Evolutionary conservation across 2,888 invertebrate species (phyloP).

Genomic region (Eutolmus rufibarbis): DNA sequence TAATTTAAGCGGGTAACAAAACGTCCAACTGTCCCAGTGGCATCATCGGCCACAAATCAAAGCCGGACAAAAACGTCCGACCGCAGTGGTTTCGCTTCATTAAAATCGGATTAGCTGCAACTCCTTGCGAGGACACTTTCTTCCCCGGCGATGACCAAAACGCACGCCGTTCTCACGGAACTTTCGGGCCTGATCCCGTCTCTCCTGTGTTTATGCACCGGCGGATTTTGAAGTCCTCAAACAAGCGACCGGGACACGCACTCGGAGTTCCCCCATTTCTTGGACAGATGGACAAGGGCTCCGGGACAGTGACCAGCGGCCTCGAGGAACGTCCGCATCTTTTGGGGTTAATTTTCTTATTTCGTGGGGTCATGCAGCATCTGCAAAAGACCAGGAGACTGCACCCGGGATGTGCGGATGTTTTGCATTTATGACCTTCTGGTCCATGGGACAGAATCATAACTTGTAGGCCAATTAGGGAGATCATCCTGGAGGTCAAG

Average conservation of each 20-base stretch:
- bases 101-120: conserved; percentile 60
- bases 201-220: neutral
- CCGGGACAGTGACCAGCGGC: neutral
- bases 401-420: neutral
- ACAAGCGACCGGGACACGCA: neutral
- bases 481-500: neutral
- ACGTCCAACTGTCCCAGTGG: neutral
- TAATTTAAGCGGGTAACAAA: neutral
- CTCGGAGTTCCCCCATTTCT: neutral
- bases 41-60: conserved; percentile 33
- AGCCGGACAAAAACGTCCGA: conserved; percentile 50
- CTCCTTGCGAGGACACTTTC: neutral
- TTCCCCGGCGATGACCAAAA: neutral
- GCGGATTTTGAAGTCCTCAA: neutral
- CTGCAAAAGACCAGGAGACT: neutral
- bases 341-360: conserved; percentile 21
- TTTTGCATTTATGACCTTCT: conserved; percentile 9
- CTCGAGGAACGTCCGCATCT: neutral
- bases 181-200: neutral
- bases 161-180: conserved; percentile 2
- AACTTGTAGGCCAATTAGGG: conserved; percentile 14
- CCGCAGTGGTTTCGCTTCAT: conserved; percentile 62
- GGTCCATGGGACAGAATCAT: neutral
- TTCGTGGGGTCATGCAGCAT: conserved; percentile 24
- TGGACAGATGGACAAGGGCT: neutral